phyloP scores from a whole-genome alignment of 2,888 invertebrate species.

The Lathronympha strigana region DNA sequence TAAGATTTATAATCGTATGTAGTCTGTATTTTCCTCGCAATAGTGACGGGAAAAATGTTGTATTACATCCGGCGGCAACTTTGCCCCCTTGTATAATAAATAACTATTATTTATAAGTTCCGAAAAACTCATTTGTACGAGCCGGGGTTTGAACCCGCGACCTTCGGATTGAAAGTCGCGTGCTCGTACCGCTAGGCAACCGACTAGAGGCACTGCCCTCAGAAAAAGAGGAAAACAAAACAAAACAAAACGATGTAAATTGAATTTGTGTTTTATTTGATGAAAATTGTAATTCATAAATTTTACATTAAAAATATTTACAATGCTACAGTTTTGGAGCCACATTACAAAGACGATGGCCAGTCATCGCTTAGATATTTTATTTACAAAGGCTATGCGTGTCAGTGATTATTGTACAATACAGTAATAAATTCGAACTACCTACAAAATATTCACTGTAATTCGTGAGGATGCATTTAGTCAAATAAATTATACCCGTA shows the following conservation, averaged over 20 bases:
- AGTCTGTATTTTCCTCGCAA: too few relatives aligned
- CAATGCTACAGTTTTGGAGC: slow-evolving; percentile 64
- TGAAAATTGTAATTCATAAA: slow-evolving; percentile 82
- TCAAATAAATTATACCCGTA: slow-evolving; percentile 40
- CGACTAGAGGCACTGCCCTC: background rate
- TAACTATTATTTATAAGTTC: too few relatives aligned
- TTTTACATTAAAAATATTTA: slow-evolving; percentile 82
- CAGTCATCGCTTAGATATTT: slow-evolving; percentile 60
- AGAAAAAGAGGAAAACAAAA: slow-evolving; percentile 6
- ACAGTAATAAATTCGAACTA: slow-evolving; percentile 42
- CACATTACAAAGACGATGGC: slow-evolving; percentile 60
- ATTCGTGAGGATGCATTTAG: slow-evolving; percentile 40
- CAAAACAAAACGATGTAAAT: slow-evolving; percentile 44
- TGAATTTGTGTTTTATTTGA: slow-evolving; percentile 79
- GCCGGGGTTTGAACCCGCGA: too few relatives aligned
- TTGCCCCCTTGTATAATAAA: too few relatives aligned
- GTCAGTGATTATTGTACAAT: slow-evolving; percentile 50
- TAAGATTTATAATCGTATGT: too few relatives aligned
- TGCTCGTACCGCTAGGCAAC: too few relatives aligned
- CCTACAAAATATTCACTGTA: slow-evolving; percentile 42
- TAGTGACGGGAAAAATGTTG: too few relatives aligned
- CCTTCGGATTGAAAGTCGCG: too few relatives aligned
- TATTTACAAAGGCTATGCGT: slow-evolving; percentile 72
- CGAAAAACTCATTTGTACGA: too few relatives aligned
- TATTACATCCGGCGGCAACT: too few relatives aligned